Evolutionary conservation across 2,113 vertebrate genomes (phyloP), one percentile per base, ranked within the genome.

Genomic region (Ochotona princeps): DNA sequence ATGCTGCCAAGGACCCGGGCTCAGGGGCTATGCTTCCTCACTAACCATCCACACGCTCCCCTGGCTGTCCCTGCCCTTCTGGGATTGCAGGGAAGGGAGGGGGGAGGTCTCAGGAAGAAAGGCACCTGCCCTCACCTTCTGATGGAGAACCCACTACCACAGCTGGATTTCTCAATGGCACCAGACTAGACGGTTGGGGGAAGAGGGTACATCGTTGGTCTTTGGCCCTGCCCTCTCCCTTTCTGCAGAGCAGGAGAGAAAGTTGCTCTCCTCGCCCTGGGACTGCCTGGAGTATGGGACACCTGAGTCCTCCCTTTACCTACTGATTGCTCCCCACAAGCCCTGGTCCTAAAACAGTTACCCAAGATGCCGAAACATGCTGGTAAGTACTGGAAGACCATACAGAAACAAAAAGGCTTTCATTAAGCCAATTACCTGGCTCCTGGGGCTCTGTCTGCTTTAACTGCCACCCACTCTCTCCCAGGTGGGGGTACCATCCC

Each of bases 111-210:
- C 26, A 32, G 67, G 12, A 51, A 91, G 30, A 81, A 69, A 9
- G 26, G 17, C 63, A 76, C 83, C 66, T 78, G 89, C 32, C 90
- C 72, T 66, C 51, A 10, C 60, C 89, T 65, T 82, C 94, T 92
- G 83, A 86, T 73, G 88, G 96, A 91, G 84, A 91, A 87, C 89
- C 87, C 83, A 83, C 81, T 18, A 95, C 94, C 93, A 81, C 23
- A 1, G 89, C 38, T 44, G 70, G 72, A 92, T 80, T 79, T 57
- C 74, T 28, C 1, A 0, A 65, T 61, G 72, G 89, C 47, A 54
- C 75, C 83, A 70, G 83, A 21, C 67, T 78, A 38, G 17, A 65
- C 82, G 65, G 57, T 82, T 44, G 38, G 38, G 38, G 38, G 86
- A 96, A 92, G 72, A 85, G 23, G 57, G 21, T 69, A 9, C 32